Conservation (phyloP, 2,888 invertebrate species). For the Mesorhabditis belari region DNA sequence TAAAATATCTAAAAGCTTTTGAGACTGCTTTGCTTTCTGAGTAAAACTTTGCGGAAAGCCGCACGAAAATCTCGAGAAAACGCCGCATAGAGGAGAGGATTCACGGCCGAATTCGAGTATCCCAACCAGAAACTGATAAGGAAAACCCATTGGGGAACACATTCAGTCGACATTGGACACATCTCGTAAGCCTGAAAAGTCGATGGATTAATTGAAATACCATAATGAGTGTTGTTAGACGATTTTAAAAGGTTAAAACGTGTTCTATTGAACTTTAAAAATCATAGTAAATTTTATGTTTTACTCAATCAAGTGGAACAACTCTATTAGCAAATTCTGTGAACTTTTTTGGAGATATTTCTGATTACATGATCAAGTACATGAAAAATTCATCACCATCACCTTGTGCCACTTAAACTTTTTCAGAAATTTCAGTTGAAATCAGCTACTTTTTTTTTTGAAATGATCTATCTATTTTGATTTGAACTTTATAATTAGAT, state of each 20-base stretch:
- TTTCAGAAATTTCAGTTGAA: too few relatives aligned
- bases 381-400: too few relatives aligned
- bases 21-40: conserved; percentile 1
- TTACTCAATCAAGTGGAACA: neutral
- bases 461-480: too few relatives aligned
- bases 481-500: too few relatives aligned
- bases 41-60: conserved; percentile 65
- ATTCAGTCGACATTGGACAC: conserved; percentile 36
- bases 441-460: too few relatives aligned
- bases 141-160: conserved; percentile 72
- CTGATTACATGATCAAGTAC: too few relatives aligned
- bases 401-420: too few relatives aligned
- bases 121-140: conserved; percentile 95
- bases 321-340: neutral
- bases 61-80: conserved; percentile 96
- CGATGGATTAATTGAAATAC: neutral
- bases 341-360: neutral
- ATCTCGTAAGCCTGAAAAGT: conserved; percentile 17
- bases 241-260: too few relatives aligned
- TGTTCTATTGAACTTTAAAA: too few relatives aligned
- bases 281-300: too few relatives aligned
- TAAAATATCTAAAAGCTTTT: neutral
- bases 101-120: conserved; percentile 91
- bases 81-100: conserved; percentile 88
- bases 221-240: too few relatives aligned